Conservation (phyloP, 2,888 invertebrate genomes). For the Hypomecis atomaria region DNA sequence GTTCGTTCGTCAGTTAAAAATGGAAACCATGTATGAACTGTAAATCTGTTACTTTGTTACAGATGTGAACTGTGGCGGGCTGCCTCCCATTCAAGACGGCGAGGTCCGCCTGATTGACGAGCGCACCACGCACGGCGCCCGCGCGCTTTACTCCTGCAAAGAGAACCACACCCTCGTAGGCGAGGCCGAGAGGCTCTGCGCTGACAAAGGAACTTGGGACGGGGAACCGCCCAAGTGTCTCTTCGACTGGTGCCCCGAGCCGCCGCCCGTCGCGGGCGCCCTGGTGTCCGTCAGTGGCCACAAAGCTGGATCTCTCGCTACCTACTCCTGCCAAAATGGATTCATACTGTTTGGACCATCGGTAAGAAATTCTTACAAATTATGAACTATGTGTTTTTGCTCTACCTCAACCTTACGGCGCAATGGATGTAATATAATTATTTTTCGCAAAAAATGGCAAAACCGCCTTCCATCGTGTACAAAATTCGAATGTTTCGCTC, state of each 20-base stretch:
- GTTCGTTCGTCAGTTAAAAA: too few species aligned
- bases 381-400: too few species aligned
- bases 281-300: slow-evolving; percentile 88
- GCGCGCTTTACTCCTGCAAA: slow-evolving; percentile 90
- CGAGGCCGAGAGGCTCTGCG: slow-evolving; percentile 88
- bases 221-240: slow-evolving; percentile 92
- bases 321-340: slow-evolving; percentile 92
- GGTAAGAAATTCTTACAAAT: slow-evolving; percentile 75
- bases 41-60: slow-evolving; percentile 37
- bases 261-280: slow-evolving; percentile 91
- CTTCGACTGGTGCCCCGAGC: slow-evolving; percentile 95
- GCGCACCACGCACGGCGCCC: slow-evolving; percentile 91
- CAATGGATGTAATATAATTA: too few species aligned
- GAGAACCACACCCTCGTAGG: slow-evolving; percentile 95
- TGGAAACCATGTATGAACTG: too few species aligned
- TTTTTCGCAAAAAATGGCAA: too few species aligned
- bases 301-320: slow-evolving; percentile 91
- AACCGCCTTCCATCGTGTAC: too few species aligned
- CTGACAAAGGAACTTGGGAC: slow-evolving; percentile 90
- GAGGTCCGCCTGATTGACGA: slow-evolving; percentile 87
- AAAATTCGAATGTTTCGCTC: too few species aligned
- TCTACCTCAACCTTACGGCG: too few species aligned
- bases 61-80: slow-evolving; percentile 93
- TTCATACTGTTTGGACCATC: slow-evolving; percentile 93
- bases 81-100: slow-evolving; percentile 89